Evolutionary conservation across 2,888 invertebrate species (phyloP).

Genomic region (Eugnorisma glareosa): DNA sequence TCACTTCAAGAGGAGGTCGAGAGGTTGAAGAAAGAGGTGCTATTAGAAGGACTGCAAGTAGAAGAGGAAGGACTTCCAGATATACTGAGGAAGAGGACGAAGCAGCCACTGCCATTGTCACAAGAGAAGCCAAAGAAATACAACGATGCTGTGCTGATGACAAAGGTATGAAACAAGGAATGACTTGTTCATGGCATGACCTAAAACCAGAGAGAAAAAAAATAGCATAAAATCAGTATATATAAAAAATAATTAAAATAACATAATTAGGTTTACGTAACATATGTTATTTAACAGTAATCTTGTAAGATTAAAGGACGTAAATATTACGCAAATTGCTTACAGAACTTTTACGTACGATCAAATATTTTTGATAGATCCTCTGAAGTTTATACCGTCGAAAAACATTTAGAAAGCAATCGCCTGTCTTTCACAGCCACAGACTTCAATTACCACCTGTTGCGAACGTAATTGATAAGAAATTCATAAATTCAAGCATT

Average conservation of each 20-base stretch:
- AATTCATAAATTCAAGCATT: conserved; percentile 3
- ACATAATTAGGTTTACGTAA: neutral
- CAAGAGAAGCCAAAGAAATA: conserved; percentile 88
- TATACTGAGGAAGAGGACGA: conserved; percentile 93
- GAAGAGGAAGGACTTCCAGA: conserved; percentile 96
- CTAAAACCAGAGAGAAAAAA: neutral
- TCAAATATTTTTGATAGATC: conserved; percentile 32
- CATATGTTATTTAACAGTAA: neutral
- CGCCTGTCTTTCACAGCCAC: conserved; percentile 46
- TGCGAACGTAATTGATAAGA: conserved; percentile 40
- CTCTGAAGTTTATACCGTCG: conserved; percentile 30
- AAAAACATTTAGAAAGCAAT: conserved; percentile 50
- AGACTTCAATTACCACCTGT: conserved; percentile 55
- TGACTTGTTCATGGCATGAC: neutral
- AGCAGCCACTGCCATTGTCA: conserved; percentile 90
- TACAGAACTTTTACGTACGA: conserved; percentile 10
- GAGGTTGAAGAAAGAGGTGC: conserved; percentile 95
- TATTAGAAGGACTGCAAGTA: conserved; percentile 95
- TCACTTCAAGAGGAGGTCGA: conserved; percentile 94
- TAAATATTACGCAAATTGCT: conserved; percentile 4
- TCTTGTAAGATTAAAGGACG: conserved; percentile 16
- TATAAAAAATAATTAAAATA: neutral
- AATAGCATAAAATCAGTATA: neutral
- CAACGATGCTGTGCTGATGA: conserved; percentile 85
- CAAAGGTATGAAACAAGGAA: conserved; percentile 78